Evolutionary conservation across 2,888 invertebrate genomes (phyloP), one percentile per base, ranked within the genome.

Genomic region (Drosophila borborema): DNA sequence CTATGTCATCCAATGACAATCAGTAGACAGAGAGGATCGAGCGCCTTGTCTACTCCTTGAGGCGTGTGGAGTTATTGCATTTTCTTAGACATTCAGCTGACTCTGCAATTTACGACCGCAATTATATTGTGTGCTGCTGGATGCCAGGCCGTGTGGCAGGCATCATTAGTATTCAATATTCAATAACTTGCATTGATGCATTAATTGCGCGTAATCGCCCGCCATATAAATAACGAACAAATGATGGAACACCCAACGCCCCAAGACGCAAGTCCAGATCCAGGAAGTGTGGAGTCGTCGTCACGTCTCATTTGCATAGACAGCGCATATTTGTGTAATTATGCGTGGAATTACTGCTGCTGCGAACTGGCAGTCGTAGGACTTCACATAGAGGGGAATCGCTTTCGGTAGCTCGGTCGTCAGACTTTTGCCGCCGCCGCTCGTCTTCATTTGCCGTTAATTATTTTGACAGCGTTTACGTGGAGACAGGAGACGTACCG

Each of bases 181-280:
- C 83, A 70, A 83, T 83, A 89, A 79, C 82, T 77, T 84, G 90
- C 87, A 90, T 72, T 84, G 90, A 81, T 83, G 90, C 86, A 86
- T 89, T 90, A 86, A 86, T 89, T 86, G 86, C 87, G 77, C 90
- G 85, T 90, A 90, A 86, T 86, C 86, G 83, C 63, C 75, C 80
- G 68, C 64, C 80, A 69, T 77, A 84, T 81, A 85, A 85, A 86
- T 83, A 87, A 79, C 76, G 66, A 74, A 77, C 65, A 83, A 51
- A 69, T 69, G 64, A 71, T 63, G 69, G 53, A 60, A 59, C 38
- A 63, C 49, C 63, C 54, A 64, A 16, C 36, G 38, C 46, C 59
- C 14, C 58, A 58, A 43, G 49, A 12, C 46, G 28, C 58, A 3
- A 5, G 31, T 12, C 31, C 36, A 12, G 10, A 23, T 48, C 64